Evolutionary conservation across 1,140 invertebrate species (phyloP).

Genomic region (Drosophila nikananu): DNA sequence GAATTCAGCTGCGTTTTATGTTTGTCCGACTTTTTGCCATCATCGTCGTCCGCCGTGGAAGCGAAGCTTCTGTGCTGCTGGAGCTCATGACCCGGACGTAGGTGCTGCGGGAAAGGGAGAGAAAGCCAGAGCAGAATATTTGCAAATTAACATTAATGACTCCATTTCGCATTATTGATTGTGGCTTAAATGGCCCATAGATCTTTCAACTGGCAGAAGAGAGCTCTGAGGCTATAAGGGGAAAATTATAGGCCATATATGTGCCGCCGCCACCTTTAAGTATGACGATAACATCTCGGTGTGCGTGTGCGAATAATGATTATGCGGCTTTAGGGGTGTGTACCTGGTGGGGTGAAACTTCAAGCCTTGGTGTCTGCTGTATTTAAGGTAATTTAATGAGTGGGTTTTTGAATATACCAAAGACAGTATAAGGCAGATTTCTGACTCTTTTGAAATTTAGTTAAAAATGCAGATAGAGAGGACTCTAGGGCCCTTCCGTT

Average conservation of each 20-base stretch:
- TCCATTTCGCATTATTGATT: conserved; percentile 71
- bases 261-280: neutral
- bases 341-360: conserved; percentile 6
- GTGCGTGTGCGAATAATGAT: conserved; percentile 4
- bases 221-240: conserved; percentile 23
- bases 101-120: conserved; percentile 7
- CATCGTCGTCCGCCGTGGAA: conserved; percentile 50
- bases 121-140: conserved; percentile 27
- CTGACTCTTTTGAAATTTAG: too few relatives aligned
- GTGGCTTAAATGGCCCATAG: conserved; percentile 55
- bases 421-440: too few relatives aligned
- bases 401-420: neutral
- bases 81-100: conserved; percentile 48
- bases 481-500: too few relatives aligned
- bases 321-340: neutral
- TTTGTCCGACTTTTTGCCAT: conserved; percentile 50
- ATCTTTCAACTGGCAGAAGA: conserved; percentile 41
- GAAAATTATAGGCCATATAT: conserved; percentile 20
- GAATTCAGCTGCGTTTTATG: conserved; percentile 55
- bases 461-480: too few relatives aligned
- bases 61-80: conserved; percentile 69
- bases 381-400: neutral
- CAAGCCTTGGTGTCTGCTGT: neutral
- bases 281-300: conserved; percentile 39
- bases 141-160: conserved; percentile 75